Base-by-base conservation (phyloP, 2,797 vertebrate species). In the Thamnophis elegans region DNA sequence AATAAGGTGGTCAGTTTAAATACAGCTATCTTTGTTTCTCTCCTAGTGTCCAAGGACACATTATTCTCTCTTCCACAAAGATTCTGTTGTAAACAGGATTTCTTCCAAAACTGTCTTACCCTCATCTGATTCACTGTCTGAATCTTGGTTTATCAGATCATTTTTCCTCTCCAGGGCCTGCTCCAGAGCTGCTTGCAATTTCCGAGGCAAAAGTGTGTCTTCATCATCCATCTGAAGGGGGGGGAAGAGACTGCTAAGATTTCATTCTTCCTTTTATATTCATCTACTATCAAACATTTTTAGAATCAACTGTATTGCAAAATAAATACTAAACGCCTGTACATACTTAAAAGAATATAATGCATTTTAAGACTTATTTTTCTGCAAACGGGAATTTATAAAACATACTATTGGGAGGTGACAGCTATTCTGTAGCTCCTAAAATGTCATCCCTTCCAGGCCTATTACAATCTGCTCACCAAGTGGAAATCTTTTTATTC, bases 121-220 rank as follows among this genome's bases (percentile, higher is more conserved):
- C 95, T 99, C 99, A 88, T 99, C 99, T 1, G 99, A 99, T 96
- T 99, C 99, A 58, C 99, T 99, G 96, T 99, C 99, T 54, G 99
- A 99, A 97, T 99, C 99, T 97, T 99, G 98, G 97, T 98, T 98
- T 97, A 99, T 98, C 97, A 99, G 98, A 96, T 99, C 98, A 51
- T 98, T 99, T 97, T 99, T 99, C 97, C 99, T 98, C 97, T 99
- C 99, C 88, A 99, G 98, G 92, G 99, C 98, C 97, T 99, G 99
- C 97, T 99, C 99, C 95, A 99, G 98, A 97, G 99, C 99, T 1
- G 99, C 98, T 97, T 99, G 99, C 94, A 99, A 94, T 98, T 99
- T 99, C 97, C 99, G 98, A 91, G 99, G 99, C 96, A 99, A 98
- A 93, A 99, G 96, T 0, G 99, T 98, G 95, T 99, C 99, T 96